Evolutionary conservation across 1,140 invertebrate species (phyloP).

Genomic region (Drosophila nikananu): DNA sequence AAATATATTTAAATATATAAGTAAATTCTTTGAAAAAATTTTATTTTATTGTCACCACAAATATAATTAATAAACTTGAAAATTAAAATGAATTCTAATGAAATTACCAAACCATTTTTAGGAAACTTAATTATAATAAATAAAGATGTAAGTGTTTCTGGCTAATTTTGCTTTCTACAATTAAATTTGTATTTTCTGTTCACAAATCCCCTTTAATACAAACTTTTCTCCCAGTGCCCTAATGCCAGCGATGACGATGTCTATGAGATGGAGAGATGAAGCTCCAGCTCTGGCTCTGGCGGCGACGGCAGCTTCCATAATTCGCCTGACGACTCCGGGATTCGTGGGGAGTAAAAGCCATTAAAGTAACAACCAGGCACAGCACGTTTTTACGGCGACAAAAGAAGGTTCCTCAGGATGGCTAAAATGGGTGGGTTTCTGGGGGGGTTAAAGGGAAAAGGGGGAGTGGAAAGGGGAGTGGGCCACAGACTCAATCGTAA

Average conservation of each 20-base stretch:
- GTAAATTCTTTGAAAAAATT: too few species aligned
- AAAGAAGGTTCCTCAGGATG: conserved; percentile 54
- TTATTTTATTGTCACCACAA: too few species aligned
- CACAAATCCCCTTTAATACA: too few species aligned
- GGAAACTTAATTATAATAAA: too few species aligned
- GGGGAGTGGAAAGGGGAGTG: background rate
- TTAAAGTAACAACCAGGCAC: conserved; percentile 83
- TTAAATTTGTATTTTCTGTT: too few species aligned
- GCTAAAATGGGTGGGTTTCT: conserved; percentile 21
- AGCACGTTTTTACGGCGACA: conserved; percentile 79
- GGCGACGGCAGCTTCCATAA: conserved; percentile 75
- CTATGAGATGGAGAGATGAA: conserved; percentile 21
- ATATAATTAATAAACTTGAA: too few species aligned
- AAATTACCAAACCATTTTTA: too few species aligned
- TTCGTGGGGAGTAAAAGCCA: conserved; percentile 81
- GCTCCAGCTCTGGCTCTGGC: conserved; percentile 18
- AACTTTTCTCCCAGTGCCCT: conserved; percentile 17
- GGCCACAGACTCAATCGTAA: conserved; percentile 73
- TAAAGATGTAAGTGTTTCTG: background rate
- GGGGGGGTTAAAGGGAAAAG: background rate
- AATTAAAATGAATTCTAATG: too few species aligned
- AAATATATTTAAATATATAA: too few species aligned
- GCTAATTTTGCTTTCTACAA: too few species aligned
- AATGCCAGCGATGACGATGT: conserved; percentile 12
- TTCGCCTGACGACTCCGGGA: conserved; percentile 73